Conservation (phyloP, 2,888 invertebrate genomes). For the Oasisia sp. region DNA sequence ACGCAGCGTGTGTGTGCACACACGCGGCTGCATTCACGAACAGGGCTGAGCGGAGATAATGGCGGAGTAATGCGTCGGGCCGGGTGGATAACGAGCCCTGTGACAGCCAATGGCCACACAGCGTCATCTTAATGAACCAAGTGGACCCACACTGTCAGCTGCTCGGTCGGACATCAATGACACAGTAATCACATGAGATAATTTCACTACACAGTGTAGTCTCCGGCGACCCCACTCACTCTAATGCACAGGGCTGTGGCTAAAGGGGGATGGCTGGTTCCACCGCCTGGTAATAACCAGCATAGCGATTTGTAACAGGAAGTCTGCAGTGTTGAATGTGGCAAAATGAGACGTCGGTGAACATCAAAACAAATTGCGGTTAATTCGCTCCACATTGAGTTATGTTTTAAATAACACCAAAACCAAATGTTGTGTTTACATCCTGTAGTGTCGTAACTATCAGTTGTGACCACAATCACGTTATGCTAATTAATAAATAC, state of each 20-base stretch:
- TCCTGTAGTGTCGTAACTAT: too few species aligned
- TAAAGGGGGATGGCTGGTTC: too few species aligned
- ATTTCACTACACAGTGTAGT: neutral
- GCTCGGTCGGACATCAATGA: neutral
- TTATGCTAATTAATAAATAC: too few species aligned
- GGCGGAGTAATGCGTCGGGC: neutral
- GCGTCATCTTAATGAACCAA: neutral
- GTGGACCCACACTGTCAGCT: neutral
- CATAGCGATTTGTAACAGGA: too few species aligned
- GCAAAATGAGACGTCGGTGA: too few species aligned
- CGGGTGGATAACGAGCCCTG: neutral
- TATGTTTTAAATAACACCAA: too few species aligned
- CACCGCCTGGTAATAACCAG: too few species aligned
- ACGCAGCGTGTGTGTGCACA: neutral
- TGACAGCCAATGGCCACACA: neutral
- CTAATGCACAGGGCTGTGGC: neutral
- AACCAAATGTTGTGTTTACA: too few species aligned
- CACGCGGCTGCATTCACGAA: neutral
- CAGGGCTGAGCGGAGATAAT: neutral
- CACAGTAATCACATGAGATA: neutral
- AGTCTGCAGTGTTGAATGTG: too few species aligned
- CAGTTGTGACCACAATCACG: too few species aligned
- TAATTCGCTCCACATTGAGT: too few species aligned
- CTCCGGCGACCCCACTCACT: neutral
- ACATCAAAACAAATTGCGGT: too few species aligned